phyloP scores from a whole-genome alignment of 2,888 invertebrate species.

The Cataglyphis altisquamis region DNA sequence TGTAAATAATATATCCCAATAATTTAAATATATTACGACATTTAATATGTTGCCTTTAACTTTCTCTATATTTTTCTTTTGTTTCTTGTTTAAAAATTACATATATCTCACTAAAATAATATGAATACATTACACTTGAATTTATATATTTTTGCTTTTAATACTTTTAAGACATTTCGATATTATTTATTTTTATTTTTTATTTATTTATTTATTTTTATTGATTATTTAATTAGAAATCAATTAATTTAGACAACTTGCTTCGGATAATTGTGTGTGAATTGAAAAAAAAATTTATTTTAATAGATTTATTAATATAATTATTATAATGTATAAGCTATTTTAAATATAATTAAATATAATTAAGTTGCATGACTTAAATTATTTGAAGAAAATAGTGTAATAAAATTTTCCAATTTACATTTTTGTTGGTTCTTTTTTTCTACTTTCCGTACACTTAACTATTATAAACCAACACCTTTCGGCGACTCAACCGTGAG shows the following conservation, averaged over 20 bases:
- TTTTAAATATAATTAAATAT: slow-evolving; percentile 60
- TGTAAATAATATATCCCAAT: neutral
- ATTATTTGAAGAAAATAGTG: neutral
- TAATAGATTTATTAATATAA: slow-evolving; percentile 49
- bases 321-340: slow-evolving; percentile 43
- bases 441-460: slow-evolving; percentile 25
- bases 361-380: neutral
- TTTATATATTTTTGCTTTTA: neutral
- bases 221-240: neutral
- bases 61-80: neutral
- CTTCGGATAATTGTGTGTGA: slow-evolving; percentile 47
- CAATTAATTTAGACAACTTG: neutral
- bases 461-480: slow-evolving; percentile 23
- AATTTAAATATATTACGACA: neutral
- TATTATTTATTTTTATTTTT: neutral
- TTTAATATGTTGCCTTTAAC: neutral
- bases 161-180: neutral
- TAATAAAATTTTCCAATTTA: neutral
- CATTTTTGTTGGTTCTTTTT: neutral
- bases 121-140: neutral
- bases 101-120: neutral
- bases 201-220: neutral
- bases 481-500: slow-evolving; percentile 27
- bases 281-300: slow-evolving; percentile 30
- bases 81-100: neutral